Conservation (phyloP, 2,797 vertebrate genomes). For the Bradypus variegatus region DNA sequence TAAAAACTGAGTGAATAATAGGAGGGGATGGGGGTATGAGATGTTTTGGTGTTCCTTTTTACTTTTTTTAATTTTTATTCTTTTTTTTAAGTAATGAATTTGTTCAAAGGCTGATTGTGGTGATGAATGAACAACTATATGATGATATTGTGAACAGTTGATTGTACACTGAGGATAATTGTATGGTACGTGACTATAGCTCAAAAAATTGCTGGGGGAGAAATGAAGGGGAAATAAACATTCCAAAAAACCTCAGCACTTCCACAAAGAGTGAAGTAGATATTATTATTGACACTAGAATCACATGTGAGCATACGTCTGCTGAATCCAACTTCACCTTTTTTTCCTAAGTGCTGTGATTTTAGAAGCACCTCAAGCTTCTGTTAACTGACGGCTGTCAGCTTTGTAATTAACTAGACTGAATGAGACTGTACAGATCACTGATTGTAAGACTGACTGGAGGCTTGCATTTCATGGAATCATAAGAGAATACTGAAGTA, state of each 20-base stretch:
- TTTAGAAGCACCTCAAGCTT: not conserved
- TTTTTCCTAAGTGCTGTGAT: not conserved
- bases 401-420: not conserved
- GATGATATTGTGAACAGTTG: too few species aligned
- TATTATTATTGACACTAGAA: not conserved
- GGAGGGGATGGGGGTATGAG: too few species aligned
- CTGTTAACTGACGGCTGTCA: not conserved
- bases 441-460: not conserved
- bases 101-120: too few species aligned
- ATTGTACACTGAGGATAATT: too few species aligned
- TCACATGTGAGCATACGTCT: not conserved
- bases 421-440: not conserved
- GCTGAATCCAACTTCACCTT: not conserved
- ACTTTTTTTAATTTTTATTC: too few species aligned
- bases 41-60: too few species aligned
- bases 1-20: too few species aligned
- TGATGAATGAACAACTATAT: too few species aligned
- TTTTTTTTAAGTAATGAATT: too few species aligned
- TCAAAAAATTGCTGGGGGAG: too few species aligned
- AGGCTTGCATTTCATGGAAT: conserved; percentile 25
- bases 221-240: not conserved
- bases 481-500: conserved; percentile 38
- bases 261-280: not conserved
- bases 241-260: not conserved
- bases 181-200: too few species aligned